A percentile compares a stretch with the other conserved stretches of the same genome.
Conservation (phyloP, 2,888 invertebrate species). For the Lypha dubia region DNA sequence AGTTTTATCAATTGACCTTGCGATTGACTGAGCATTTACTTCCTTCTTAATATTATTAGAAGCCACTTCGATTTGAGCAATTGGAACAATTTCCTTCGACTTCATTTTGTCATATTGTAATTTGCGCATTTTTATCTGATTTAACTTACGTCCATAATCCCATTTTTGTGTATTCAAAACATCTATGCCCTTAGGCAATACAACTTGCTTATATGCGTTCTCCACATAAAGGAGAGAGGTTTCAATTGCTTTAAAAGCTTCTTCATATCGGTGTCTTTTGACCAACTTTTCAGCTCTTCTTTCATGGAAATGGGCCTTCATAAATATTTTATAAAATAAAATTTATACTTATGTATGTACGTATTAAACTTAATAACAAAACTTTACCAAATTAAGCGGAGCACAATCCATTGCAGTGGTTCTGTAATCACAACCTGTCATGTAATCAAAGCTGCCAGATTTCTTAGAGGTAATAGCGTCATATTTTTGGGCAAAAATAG, state of each 20-base stretch:
- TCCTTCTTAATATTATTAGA: constrained; percentile 51
- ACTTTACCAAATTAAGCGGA: constrained; percentile 32
- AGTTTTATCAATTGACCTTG: constrained; percentile 81
- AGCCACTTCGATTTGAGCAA: constrained; percentile 41
- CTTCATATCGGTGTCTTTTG: constrained; percentile 80
- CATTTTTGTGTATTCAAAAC: constrained; percentile 80
- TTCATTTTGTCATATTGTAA: constrained; percentile 79
- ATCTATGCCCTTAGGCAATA: constrained; percentile 78
- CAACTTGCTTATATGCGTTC: constrained; percentile 80
- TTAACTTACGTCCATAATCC: constrained; percentile 80
- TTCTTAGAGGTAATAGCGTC: no score
- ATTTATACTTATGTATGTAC: neutral
- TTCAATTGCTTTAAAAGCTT: constrained; percentile 81
- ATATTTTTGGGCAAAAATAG: no score
- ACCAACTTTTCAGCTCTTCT: constrained; percentile 81
- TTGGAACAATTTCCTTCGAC: constrained; percentile 76
- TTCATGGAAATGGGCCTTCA: constrained; percentile 82
- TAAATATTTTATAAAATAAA: neutral
- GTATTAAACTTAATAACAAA: neutral
- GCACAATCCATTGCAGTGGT: constrained; percentile 16
- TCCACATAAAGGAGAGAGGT: constrained; percentile 80
- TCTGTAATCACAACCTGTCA: no score
- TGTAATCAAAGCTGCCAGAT: no score
- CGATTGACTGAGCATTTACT: constrained; percentile 77
- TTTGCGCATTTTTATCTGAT: constrained; percentile 80